Conservation (phyloP, 2,888 invertebrate species). For the Lamellibrachia satsuma region DNA sequence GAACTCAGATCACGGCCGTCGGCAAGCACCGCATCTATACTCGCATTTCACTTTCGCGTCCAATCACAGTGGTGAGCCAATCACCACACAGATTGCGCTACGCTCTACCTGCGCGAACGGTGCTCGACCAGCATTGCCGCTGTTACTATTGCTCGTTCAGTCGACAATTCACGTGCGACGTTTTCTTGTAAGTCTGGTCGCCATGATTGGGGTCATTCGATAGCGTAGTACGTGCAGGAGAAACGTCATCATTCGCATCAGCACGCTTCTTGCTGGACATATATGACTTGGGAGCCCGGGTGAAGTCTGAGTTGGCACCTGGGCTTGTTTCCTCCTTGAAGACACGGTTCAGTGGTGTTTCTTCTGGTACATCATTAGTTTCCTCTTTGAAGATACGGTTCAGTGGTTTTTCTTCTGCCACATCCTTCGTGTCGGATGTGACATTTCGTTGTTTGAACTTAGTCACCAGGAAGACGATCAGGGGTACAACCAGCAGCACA, state of each 20-base stretch:
- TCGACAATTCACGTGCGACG: not conserved
- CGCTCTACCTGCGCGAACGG: too few relatives aligned
- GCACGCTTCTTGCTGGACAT: not conserved
- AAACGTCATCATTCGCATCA: not conserved
- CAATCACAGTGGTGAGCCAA: too few relatives aligned
- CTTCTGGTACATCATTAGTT: not conserved
- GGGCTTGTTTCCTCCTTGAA: not conserved
- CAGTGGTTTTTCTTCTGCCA: not conserved
- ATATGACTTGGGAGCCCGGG: not conserved
- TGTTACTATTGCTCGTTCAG: not conserved
- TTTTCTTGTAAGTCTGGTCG: not conserved
- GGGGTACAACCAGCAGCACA: not conserved
- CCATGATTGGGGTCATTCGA: not conserved
- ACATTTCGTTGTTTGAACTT: not conserved
- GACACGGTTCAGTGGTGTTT: not conserved
- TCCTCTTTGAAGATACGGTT: not conserved
- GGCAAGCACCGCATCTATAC: too few relatives aligned
- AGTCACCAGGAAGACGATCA: not conserved
- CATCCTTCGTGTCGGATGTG: not conserved
- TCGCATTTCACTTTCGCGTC: too few relatives aligned
- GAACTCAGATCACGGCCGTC: too few relatives aligned
- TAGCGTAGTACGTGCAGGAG: not conserved
- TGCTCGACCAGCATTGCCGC: too few relatives aligned
- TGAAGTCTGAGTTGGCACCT: not conserved
- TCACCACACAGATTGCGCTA: too few relatives aligned